phyloP scores from a whole-genome alignment of 2,797 vertebrate genomes.

The Anisognathus igniventris region DNA sequence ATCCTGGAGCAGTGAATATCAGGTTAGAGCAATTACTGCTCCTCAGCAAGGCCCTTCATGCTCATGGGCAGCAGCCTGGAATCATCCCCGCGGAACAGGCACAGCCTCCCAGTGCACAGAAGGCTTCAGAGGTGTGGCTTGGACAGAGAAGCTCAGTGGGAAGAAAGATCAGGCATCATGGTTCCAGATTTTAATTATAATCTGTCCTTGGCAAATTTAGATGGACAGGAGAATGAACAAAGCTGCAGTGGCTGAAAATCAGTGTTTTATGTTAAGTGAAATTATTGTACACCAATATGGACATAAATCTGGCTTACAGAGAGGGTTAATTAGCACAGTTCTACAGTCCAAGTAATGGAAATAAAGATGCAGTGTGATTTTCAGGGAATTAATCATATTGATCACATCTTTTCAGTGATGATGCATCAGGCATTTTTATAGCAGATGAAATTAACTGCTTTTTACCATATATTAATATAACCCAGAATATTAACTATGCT shows the following conservation, averaged over 20 bases:
- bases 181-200: neutral
- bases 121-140: neutral
- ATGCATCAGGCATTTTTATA: neutral
- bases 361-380: neutral
- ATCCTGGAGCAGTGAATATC: neutral
- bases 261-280: neutral
- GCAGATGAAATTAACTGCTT: neutral
- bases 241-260: neutral
- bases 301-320: neutral
- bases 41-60: neutral
- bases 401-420: neutral
- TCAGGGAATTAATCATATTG: slow-evolving; percentile 9
- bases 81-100: fast-evolving
- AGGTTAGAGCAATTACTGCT: neutral
- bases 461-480: neutral
- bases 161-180: neutral
- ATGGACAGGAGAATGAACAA: neutral
- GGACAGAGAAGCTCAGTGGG: neutral
- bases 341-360: neutral
- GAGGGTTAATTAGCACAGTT: neutral
- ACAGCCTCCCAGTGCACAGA: neutral
- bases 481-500: neutral
- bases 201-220: neutral
- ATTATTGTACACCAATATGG: neutral
- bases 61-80: neutral